Base-by-base conservation (phyloP, 1,140 invertebrate species). In the Drosophila pachea region DNA sequence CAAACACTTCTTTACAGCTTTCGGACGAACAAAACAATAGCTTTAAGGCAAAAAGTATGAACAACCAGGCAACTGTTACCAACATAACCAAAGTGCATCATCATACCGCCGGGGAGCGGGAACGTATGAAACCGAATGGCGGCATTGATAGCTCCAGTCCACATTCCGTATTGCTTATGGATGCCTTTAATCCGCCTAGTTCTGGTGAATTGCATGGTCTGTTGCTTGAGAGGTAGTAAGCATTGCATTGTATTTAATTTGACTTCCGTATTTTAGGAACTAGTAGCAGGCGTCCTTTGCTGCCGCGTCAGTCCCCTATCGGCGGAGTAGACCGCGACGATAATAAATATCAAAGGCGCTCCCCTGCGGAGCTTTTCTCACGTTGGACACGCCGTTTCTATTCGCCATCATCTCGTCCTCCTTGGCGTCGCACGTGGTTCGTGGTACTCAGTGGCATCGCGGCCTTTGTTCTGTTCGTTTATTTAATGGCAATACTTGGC, bases 101-200 rank as follows among this genome's bases (percentile, higher is more conserved):
- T 62, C 56, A 76, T 77, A 73, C 68, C 69, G 67, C 14, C 33
- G 74, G 71, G 45, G 87, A 89, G 47, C 75, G 71, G 5, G 87
- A 89, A 60, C 83, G 86, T 29, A 65, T 68, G 16, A 89, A 89
- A 63, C 53, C 69, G 0, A 89, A 89, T 49, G 84, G 83, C 36
- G 38, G 68, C 36, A 59, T 78, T 16, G 48, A 74, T 36, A 54
- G 29, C 22, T 52, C 52, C 45, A 89, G 74, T 76, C 88, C 88
- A 76, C 88, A 89, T 89, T 89, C 88, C 73, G 88, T 89, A 29
- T 75, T 89, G n/a, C 49, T 89, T 14, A 89, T 89, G 87, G 88
- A 89, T 38, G 82, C 88, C 52, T 89, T 89, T 61, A 89, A 87
- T 89, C 87, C 88, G 36, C 88, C 88, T 9, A 76, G 72, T 33